Conservation (phyloP, 1,140 invertebrate species). For the Epicauta chinensis region DNA sequence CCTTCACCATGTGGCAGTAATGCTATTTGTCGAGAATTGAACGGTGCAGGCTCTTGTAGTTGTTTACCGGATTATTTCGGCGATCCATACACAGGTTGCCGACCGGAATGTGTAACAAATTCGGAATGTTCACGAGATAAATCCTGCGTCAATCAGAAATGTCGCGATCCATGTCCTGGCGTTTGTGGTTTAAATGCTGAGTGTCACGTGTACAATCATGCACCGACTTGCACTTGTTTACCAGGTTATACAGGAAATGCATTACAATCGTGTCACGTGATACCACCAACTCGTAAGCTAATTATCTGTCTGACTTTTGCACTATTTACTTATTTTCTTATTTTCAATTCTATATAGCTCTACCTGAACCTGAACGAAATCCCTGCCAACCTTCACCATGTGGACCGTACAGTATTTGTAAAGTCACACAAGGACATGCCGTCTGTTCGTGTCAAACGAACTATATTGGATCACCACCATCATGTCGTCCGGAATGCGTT, state of each 20-base stretch:
- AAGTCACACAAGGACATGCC: conserved; percentile 52
- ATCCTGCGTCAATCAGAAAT: conserved; percentile 59
- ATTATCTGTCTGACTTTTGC: conserved; percentile 2
- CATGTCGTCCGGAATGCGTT: conserved; percentile 60
- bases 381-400: conserved; percentile 63
- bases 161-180: conserved; percentile 57
- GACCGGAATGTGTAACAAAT: conserved; percentile 66
- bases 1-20: conserved; percentile 74
- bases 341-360: conserved; percentile 31
- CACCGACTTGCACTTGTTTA: conserved; percentile 61
- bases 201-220: conserved; percentile 63
- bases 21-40: conserved; percentile 69
- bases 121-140: conserved; percentile 56
- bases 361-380: conserved; percentile 41
- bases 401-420: conserved; percentile 58
- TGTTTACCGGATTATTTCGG: conserved; percentile 65
- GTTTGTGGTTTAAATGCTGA: conserved; percentile 60
- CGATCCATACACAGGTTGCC: conserved; percentile 64
- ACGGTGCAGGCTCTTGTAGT: conserved; percentile 61
- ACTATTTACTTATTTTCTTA: conserved; percentile 7
- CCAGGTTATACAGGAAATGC: conserved; percentile 62
- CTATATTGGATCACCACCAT: conserved; percentile 57
- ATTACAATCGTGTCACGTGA: conserved; percentile 45
- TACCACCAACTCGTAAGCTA: conserved; percentile 39
- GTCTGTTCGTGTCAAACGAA: conserved; percentile 61